Evolutionary conservation across 2,888 invertebrate species (phyloP).

Genomic region (Platypus cylindrus): DNA sequence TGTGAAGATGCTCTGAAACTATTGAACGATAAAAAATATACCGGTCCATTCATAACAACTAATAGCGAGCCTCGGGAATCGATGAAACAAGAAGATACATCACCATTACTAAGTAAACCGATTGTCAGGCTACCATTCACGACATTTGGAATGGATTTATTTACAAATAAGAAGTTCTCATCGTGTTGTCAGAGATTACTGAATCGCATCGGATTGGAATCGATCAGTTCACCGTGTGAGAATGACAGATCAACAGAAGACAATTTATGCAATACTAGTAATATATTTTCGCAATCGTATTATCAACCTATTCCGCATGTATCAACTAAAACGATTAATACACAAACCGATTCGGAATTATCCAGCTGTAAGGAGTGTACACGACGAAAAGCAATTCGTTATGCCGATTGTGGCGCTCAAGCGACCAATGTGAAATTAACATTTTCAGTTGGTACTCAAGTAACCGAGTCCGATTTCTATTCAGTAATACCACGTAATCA

Average conservation of each 20-base stretch:
- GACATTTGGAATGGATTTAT: constrained; percentile 12
- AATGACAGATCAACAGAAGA: background rate
- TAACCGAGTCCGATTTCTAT: constrained; percentile 27
- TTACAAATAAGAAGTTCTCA: constrained; percentile 7
- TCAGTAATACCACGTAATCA: constrained; percentile 25
- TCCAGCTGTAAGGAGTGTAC: constrained; percentile 26
- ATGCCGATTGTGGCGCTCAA: constrained; percentile 21
- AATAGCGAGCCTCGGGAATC: constrained; percentile 17
- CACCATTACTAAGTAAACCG: constrained; percentile 16
- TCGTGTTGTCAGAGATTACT: constrained; percentile 12
- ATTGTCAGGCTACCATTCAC: constrained; percentile 21
- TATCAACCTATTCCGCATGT: too few relatives aligned
- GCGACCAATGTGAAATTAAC: constrained; percentile 17
- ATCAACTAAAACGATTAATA: constrained; percentile 3
- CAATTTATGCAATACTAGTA: too few relatives aligned
- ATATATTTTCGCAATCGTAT: too few relatives aligned
- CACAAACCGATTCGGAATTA: constrained; percentile 23
- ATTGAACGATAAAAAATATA: constrained; percentile 21
- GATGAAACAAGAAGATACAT: constrained; percentile 16
- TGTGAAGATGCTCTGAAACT: constrained; percentile 33
- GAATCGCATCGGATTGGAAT: constrained; percentile 7
- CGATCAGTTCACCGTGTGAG: background rate
- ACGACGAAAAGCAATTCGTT: constrained; percentile 22
- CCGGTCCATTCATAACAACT: constrained; percentile 28
- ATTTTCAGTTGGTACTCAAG: constrained; percentile 29